These are phyloP conservation scores for Rhizomys pruinosus DNA, from an alignment of 2,113 vertebrate species.

Conservation along the genomic window DNA sequence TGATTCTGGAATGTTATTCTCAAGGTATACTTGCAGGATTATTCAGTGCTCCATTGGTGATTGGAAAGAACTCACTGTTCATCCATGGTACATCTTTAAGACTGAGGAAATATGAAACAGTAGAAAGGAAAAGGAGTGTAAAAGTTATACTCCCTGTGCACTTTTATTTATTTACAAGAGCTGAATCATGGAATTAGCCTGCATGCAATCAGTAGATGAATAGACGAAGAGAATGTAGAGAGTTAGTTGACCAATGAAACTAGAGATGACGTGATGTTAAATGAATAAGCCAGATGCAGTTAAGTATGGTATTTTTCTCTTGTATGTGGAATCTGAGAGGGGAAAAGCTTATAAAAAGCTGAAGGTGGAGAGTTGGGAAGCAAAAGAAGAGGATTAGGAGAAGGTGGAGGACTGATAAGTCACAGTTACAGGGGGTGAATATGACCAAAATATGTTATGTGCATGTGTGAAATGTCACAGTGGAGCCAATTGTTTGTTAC, in stretches of 20 bases:
- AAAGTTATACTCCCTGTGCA: not conserved
- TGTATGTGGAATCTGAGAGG: not conserved
- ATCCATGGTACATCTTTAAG: not conserved
- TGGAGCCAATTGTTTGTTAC: not conserved
- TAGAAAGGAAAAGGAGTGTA: not conserved
- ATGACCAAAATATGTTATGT: not conserved
- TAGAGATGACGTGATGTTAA: not conserved
- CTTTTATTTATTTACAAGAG: not conserved
- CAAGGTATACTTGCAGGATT: not conserved
- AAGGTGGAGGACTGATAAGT: not conserved
- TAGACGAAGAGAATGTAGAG: not conserved
- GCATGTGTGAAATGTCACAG: not conserved
- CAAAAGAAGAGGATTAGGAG: too few species aligned
- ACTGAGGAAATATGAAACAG: not conserved
- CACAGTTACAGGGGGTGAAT: not conserved
- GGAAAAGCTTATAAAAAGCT: not conserved
- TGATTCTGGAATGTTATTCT: not conserved
- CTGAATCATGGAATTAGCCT: not conserved
- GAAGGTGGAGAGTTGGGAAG: not conserved
- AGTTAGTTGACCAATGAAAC: not conserved
- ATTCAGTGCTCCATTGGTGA: not conserved
- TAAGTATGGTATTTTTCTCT: not conserved
- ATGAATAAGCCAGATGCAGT: not conserved
- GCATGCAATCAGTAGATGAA: not conserved
- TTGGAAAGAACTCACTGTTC: not conserved